These are phyloP conservation scores for Lasioglossum vierecki DNA, from an alignment of 2,888 invertebrate species.

Conservation along the genomic window DNA sequence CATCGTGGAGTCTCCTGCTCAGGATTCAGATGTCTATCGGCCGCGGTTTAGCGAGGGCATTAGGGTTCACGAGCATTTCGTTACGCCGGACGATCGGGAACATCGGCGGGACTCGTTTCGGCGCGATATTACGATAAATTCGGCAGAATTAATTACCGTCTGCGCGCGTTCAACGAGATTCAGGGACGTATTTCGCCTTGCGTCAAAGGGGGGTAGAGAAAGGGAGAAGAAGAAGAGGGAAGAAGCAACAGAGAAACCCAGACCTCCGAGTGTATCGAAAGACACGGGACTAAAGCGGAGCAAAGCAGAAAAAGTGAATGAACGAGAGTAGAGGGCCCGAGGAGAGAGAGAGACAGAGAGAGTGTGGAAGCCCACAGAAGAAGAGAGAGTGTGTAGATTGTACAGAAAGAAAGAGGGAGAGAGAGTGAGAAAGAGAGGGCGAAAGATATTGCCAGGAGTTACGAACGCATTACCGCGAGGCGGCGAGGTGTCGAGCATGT, in stretches of 20 bases:
- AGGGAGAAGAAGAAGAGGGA: neutral
- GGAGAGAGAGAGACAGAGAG: neutral
- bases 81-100: slow-evolving; percentile 49
- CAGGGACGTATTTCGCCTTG: slow-evolving; percentile 41
- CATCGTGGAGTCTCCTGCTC: neutral
- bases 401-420: neutral
- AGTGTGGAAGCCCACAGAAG: neutral
- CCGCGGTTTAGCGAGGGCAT: slow-evolving; percentile 24
- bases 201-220: slow-evolving; percentile 1
- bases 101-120: slow-evolving; percentile 46
- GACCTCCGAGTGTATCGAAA: slow-evolving; percentile 44
- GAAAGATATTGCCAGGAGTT: slow-evolving; percentile 76
- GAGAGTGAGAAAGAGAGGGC: slow-evolving; percentile 44
- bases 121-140: slow-evolving; percentile 60
- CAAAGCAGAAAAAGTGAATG: slow-evolving; percentile 38
- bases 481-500: slow-evolving; percentile 79
- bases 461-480: slow-evolving; percentile 80
- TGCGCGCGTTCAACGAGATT: slow-evolving; percentile 54
- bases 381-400: slow-evolving; percentile 29
- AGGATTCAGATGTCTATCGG: slow-evolving; percentile 46
- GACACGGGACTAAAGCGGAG: slow-evolving; percentile 15
- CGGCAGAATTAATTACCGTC: slow-evolving; percentile 55
- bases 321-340: slow-evolving; percentile 52
- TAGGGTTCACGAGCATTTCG: slow-evolving; percentile 53
- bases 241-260: slow-evolving; percentile 6